phyloP scores from a whole-genome alignment of 2,113 vertebrate genomes.

The Myodes glareolus region DNA sequence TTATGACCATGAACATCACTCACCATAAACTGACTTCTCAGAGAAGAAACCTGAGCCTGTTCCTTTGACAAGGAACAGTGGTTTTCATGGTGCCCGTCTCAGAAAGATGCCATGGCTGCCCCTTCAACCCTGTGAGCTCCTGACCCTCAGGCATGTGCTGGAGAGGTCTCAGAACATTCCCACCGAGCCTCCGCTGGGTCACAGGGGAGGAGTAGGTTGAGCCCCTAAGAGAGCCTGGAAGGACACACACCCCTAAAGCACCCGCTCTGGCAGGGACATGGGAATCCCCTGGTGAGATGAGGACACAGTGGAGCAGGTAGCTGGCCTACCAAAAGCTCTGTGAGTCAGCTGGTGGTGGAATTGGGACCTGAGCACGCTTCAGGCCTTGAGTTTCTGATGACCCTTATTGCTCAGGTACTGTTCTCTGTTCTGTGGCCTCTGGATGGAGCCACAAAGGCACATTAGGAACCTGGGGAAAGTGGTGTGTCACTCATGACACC shows the following conservation, averaged over 20 bases:
- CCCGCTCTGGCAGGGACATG: fast-evolving
- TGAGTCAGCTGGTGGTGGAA: not conserved
- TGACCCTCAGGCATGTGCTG: not conserved
- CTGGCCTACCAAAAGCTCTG: fast-evolving
- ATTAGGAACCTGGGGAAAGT: not conserved
- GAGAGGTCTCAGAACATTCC: not conserved
- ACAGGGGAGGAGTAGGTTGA: not conserved
- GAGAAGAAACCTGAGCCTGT: not conserved
- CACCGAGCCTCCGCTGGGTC: not conserved
- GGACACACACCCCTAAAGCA: too few species aligned
- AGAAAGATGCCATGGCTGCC: not conserved
- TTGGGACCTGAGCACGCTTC: not conserved
- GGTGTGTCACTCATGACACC: not conserved
- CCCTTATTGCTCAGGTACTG: not conserved
- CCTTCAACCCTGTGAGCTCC: not conserved
- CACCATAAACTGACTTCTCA: not conserved
- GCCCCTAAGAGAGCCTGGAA: too few species aligned
- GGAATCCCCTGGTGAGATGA: not conserved
- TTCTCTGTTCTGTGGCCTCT: not conserved
- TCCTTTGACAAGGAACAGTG: not conserved
- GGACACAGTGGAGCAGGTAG: not conserved
- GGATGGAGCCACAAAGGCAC: too few species aligned
- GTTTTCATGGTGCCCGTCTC: not conserved
- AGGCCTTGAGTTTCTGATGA: not conserved
- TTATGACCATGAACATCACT: fast-evolving